Evolutionary conservation across 2,113 vertebrate species (phyloP), one percentile per base, ranked within the genome.

Genomic region (Aplodontia rufa): DNA sequence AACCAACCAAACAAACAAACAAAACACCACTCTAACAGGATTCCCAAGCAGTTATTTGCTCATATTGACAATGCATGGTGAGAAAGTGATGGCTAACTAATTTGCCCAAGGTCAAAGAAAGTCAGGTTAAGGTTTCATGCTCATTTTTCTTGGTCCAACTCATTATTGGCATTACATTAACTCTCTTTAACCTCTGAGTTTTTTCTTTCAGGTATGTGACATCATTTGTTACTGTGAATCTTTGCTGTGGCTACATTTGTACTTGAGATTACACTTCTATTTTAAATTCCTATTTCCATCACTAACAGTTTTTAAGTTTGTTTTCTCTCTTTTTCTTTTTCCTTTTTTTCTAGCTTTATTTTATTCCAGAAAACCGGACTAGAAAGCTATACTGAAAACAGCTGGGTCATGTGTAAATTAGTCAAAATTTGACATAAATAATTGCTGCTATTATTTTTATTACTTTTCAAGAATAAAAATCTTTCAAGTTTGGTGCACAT

Each of bases 231-330:
- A 79, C 2, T 92, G 55, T 78, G 80, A 81, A 76, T 83, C 60
- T 71, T 32, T 64, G 30, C 19, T 22, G 49, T 37, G n/a, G 14
- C 60, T 88, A 40, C 84, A 53, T 85, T 96, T 93, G 13, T 51
- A 83, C 45, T 93, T 93, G 92, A 95, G 53, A 64, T 84, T 72
- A 26, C 35, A 82, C 76, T 90, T 96, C 80, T 81, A 88, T 94
- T 95, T 94, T 75, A 93, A 97, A 82, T 86, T 82, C 40, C 75
- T 80, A 30, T 69, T 96, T 89, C 35, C 26, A 1, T 76, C 64
- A 90, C 47, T 84, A 81, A 85, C 55, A 86, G 72, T 17, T 95
- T 94, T 91, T 66, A 7, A 28, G 0, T n/a, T 87, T 96, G 76
- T 69, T 22, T 88, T 49, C 6, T 60, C 16, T 30, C 5, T 51